Evolutionary conservation across 2,113 vertebrate genomes (phyloP).

Genomic region (Xiphorhynchus elegans): DNA sequence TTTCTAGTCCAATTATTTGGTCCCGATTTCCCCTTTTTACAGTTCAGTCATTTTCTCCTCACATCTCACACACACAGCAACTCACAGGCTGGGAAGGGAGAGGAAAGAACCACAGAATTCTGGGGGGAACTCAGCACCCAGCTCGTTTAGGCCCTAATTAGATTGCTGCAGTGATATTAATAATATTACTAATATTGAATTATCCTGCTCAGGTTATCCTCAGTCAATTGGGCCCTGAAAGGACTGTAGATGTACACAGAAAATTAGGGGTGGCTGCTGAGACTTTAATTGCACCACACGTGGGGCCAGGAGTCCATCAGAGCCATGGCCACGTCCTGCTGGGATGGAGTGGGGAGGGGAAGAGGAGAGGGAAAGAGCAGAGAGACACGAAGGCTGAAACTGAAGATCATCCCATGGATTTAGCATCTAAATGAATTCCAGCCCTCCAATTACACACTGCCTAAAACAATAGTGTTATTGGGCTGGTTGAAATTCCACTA

Average conservation of each 20-base stretch:
- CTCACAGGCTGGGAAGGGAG: not conserved
- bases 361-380: not conserved
- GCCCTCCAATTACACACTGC: not conserved
- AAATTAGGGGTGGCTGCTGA: not conserved
- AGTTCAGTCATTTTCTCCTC: constrained; percentile 15
- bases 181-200: not conserved
- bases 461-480: not conserved
- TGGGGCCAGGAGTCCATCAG: not conserved
- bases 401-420: not conserved
- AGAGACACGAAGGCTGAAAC: not conserved
- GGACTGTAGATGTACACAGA: not conserved
- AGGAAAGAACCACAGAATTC: not conserved
- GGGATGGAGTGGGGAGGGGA: not conserved
- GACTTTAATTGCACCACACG: not conserved
- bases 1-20: not conserved
- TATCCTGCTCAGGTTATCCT: not conserved
- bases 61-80: not conserved
- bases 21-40: not conserved
- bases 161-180: not conserved
- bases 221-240: not conserved
- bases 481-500: not conserved
- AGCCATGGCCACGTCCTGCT: accelerated
- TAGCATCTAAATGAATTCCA: not conserved
- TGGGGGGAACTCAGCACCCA: not conserved
- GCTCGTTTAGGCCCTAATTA: not conserved